Evolutionary conservation across 2,888 invertebrate genomes (phyloP).

Genomic region (Acrobasis suavella): DNA sequence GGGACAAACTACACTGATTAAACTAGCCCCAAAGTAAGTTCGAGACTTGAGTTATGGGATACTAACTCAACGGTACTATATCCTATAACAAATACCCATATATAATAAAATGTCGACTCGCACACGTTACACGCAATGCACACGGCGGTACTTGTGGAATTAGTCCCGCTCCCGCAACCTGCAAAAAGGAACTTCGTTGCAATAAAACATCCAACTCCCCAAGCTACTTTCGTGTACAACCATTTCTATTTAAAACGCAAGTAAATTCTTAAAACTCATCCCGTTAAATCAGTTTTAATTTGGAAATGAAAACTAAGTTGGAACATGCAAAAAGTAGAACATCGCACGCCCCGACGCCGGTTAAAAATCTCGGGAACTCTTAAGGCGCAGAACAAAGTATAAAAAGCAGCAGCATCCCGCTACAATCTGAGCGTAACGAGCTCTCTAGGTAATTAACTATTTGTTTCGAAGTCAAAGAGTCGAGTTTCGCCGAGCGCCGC

Average conservation of each 20-base stretch:
- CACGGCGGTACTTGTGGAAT: no score
- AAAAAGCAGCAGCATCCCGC: slow-evolving; percentile 45
- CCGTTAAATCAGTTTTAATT: slow-evolving; percentile 14
- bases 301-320: slow-evolving; percentile 12
- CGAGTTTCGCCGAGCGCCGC: slow-evolving; percentile 50
- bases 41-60: no score
- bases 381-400: slow-evolving; percentile 37
- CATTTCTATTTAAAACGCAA: slow-evolving; percentile 4
- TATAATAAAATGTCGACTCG: no score
- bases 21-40: no score
- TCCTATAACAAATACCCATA: no score
- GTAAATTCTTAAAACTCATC: background rate
- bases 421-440: slow-evolving; percentile 73
- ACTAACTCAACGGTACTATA: no score
- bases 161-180: no score
- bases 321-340: slow-evolving; percentile 11
- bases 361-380: slow-evolving; percentile 22
- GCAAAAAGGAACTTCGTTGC: no score
- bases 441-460: slow-evolving; percentile 77
- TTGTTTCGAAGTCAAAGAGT: slow-evolving; percentile 75
- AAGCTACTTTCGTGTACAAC: background rate
- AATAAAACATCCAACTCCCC: no score
- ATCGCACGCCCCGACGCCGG: slow-evolving; percentile 11
- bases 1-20: no score
- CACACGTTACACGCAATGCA: no score